Conservation (phyloP, 2,797 vertebrate species). For the Pipistrellus pipistrellus region DNA sequence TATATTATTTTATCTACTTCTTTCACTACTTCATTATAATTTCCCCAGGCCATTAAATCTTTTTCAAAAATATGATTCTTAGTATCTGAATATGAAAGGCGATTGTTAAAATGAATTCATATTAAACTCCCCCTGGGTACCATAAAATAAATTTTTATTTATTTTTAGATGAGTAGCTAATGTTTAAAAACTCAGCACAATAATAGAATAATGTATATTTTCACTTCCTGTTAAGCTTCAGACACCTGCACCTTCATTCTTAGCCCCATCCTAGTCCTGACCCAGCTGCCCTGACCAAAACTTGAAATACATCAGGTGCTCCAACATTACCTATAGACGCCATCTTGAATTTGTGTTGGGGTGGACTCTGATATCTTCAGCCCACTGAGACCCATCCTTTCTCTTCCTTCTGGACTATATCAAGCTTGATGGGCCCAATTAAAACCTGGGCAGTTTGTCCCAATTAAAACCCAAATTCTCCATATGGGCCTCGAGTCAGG, state of each 20-base stretch:
- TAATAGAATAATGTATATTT: neutral
- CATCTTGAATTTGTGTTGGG: neutral
- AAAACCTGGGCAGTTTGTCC: neutral
- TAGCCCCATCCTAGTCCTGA: neutral
- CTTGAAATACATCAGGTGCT: neutral
- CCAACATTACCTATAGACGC: neutral
- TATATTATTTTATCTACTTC: neutral
- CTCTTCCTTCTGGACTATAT: neutral
- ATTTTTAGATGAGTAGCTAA: constrained; percentile 43
- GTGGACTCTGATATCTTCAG: neutral
- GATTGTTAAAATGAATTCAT: constrained; percentile 39
- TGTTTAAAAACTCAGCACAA: constrained; percentile 8
- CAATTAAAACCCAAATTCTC: neutral
- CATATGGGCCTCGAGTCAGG: neutral
- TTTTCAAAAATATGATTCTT: constrained; percentile 5
- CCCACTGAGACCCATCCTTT: neutral
- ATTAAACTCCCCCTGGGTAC: neutral
- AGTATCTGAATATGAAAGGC: neutral
- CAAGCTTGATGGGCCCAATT: neutral
- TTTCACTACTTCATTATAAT: neutral
- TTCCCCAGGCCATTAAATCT: neutral
- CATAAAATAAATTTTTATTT: constrained; percentile 19
- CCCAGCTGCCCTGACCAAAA: neutral
- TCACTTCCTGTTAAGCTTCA: constrained; percentile 38
- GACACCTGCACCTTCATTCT: constrained; percentile 10